Base-by-base conservation (phyloP, 2,797 vertebrate genomes). In the Falco berigora region DNA sequence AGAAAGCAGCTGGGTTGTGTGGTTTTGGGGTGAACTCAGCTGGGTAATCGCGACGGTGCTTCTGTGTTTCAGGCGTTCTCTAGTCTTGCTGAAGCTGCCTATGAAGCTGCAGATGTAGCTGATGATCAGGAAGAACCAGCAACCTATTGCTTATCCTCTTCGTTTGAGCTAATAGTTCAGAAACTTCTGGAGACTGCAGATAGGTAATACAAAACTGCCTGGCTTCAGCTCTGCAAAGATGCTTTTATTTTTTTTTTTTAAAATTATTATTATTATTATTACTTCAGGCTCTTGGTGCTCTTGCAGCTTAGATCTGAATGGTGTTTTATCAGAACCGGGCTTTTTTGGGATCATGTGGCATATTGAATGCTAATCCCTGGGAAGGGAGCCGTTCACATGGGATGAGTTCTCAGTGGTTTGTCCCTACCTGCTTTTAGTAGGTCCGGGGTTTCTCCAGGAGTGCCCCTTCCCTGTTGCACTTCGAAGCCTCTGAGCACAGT, bases 141-240 rank as follows among this genome's bases (percentile, higher is more conserved):
- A 96, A 99, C 99, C 24, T 99, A 99, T 95, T 99, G 99, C 79
- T 98, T 99, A 83, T 99, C 99, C 4, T 99, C 99, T 10, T 99
- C 99, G 5, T 99, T 99, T 32, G 99, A 99, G 90, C 98, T 99
- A 82, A 99, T 99, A 47, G 99, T 99, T 66, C 99, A 99, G 98
- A 99, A 99, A 55, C 98, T 99, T 3, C 97, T 99, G 91, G 99
- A 99, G 97, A 99, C 99, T 36, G 99, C 99, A 44, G 99, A 99
- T 97, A 98, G 99, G 99, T 99, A 93, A 69, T 9, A 0, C 15
- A 32, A 3, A 40, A 42, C 55, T 1, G 4, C 13, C 36, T 21
- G 55, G 20, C 47, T 44, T n/a, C 8, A 36, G 28, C 25, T n/a
- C 14, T 12, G 5, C 25, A 22, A 19, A 76, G 90, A 49, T 27